Conservation (phyloP, 2,797 vertebrate species). For the Aulostomus chinensis region DNA sequence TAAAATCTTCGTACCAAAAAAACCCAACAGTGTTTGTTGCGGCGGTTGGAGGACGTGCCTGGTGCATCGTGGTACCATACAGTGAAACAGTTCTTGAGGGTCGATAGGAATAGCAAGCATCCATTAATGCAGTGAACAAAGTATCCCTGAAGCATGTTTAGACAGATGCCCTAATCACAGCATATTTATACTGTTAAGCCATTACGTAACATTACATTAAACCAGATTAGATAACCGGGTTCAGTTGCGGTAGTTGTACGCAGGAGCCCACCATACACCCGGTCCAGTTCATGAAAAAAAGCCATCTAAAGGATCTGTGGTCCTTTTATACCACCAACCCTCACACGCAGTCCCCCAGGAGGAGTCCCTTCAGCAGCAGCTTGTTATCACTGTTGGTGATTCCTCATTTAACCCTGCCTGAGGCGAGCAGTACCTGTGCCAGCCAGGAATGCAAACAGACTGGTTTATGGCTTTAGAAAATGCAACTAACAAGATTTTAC, state of each 20-base stretch:
- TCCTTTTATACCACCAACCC: neutral
- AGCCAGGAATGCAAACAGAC: conserved; percentile 26
- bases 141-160: too few relatives aligned
- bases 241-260: neutral
- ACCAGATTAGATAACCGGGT: neutral
- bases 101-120: too few relatives aligned
- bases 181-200: too few relatives aligned
- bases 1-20: too few relatives aligned
- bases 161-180: too few relatives aligned
- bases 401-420: conserved; percentile 6
- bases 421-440: conserved; percentile 6
- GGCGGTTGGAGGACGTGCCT: too few relatives aligned
- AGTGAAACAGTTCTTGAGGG: too few relatives aligned
- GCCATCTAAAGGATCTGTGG: neutral
- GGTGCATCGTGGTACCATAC: too few relatives aligned
- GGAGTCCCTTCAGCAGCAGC: neutral
- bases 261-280: neutral
- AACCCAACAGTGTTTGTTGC: too few relatives aligned
- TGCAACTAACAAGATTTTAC: neutral
- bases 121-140: too few relatives aligned
- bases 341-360: neutral
- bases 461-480: conserved; percentile 13
- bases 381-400: neutral
- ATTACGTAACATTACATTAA: too few relatives aligned
- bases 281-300: neutral